Base-by-base conservation (phyloP, 2,113 vertebrate genomes). In the Caranx ignobilis region DNA sequence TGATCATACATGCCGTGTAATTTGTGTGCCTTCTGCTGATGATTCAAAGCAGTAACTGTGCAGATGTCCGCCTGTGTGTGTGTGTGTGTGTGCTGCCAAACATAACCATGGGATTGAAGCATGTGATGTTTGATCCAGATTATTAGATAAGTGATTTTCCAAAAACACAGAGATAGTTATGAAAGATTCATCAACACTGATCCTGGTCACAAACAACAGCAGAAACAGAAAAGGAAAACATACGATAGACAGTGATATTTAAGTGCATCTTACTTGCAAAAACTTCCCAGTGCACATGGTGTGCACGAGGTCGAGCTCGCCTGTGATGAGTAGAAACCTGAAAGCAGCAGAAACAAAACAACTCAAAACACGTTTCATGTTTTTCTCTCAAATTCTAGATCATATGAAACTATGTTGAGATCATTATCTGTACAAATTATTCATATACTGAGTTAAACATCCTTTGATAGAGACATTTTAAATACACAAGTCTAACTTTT, bases 251-350 rank as follows among this genome's bases (percentile, higher is more conserved):
- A 2, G n/a, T 15, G 71, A 70, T 50, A 18, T 15, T 63, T 2
- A 35, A 75, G 2, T 19, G 12, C 1, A 65, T 83, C 94, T 95
- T 93, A 97, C 97, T 96, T 97, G 96, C 96, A 97, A 62, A 95
- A 97, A 2, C 86, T 93, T 85, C 95, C 97, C 0, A 63, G 85
- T 2, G 63, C 69, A 88, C 97, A 97, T 4, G 96, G 94, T 32
- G 93, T 52, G 80, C 97, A 97, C 4, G 77, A 90, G 6, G 90
- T 90, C 65, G 96, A 89, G 48, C 95, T 95, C 57, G 90, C 83
- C 72, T 86, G 77, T 0, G 94, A 94, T 35, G 93, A 87, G 69
- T 94, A 97, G 84, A 93, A 95, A 35, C 97, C 97, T 97, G 89
- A 77, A 86, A 88, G 71, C 32, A 79, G 39, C 54, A 82, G 12